Evolutionary conservation across 1,140 invertebrate species (phyloP), one percentile per base, ranked within the genome.

Genomic region (Leptopilina boulardi): DNA sequence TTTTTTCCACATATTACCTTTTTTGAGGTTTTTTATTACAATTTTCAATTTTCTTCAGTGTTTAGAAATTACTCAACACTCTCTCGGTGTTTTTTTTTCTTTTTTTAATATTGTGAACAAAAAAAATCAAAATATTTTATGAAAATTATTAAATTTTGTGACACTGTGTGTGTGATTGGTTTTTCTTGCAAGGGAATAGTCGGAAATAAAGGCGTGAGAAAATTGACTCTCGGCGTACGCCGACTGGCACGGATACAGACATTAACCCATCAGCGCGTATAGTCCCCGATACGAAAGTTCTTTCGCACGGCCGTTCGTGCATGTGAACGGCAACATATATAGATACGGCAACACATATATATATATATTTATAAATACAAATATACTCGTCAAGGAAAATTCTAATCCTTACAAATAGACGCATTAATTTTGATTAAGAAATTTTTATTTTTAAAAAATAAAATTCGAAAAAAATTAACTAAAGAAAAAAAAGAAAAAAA

Each of bases 181-280:
- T n/a, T 66, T 66, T 66, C 26, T 34, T 47, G 70, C 75, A 38
- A 41, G 56, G 21, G 42, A 73, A 23, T 72, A 80, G 78, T 85
- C 85, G 84, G 82, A 87, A 83, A 87, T 85, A 84, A 86, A 82
- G 83, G 86, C 86, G 88, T 89, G 89, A 89, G 88, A 89, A 89
- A 89, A 89, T 81, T 77, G 79, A 80, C 80, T 76, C 81, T 72
- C 80, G 78, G 81, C 82, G 82, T 80, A 86, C 84, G 81, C 83
- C 81, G 88, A 89, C 87, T 89, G 87, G 87, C 84, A 88, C 89
- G 89, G 89, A 91, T 91, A 91, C 89, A 87, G 86, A 88, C 88
- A 89, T 91, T 91, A 91, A 87, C 80, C 85, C 84, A 89, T 90
- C 89, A 89, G 79, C 81, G 83, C 79, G 54, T 59, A 74, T 77